These are phyloP conservation scores for Callinectes sapidus DNA, from an alignment of 2,888 invertebrate genomes.

Conservation along the genomic window DNA sequence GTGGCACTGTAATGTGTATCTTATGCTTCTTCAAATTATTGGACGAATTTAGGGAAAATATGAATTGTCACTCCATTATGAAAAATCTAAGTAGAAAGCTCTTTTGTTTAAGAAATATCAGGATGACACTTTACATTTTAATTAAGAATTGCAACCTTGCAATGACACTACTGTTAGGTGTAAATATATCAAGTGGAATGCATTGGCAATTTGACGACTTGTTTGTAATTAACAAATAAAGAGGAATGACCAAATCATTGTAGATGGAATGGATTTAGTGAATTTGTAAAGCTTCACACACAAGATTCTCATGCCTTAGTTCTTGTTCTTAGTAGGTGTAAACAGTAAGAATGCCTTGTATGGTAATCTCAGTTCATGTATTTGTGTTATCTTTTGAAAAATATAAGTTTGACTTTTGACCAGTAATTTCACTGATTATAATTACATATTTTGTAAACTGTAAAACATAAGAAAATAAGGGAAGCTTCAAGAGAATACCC, in stretches of 20 bases:
- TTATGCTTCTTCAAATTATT: neutral
- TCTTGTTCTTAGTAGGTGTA: conserved; percentile 1
- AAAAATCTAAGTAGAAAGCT: neutral
- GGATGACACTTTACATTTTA: neutral
- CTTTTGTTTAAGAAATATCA: neutral
- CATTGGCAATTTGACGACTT: neutral
- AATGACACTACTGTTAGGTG: neutral
- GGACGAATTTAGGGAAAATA: neutral
- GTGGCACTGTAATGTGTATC: neutral
- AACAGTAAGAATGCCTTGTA: neutral
- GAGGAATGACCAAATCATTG: neutral
- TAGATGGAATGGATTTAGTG: neutral
- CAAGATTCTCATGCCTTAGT: neutral
- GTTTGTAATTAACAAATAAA: neutral
- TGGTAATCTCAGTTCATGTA: neutral
- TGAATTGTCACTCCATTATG: neutral
- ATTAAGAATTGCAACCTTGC: neutral
- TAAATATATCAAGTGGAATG: neutral
- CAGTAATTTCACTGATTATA: neutral
- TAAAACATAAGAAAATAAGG: no score
- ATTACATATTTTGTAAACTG: neutral
- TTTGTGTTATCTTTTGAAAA: neutral
- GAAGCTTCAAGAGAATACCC: no score
- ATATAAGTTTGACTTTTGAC: neutral
- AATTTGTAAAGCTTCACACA: neutral